Percentiles rank a stretch among this genome's conserved stretches.
Conservation (phyloP, 2,888 invertebrate genomes). For the Lagria hirta region DNA sequence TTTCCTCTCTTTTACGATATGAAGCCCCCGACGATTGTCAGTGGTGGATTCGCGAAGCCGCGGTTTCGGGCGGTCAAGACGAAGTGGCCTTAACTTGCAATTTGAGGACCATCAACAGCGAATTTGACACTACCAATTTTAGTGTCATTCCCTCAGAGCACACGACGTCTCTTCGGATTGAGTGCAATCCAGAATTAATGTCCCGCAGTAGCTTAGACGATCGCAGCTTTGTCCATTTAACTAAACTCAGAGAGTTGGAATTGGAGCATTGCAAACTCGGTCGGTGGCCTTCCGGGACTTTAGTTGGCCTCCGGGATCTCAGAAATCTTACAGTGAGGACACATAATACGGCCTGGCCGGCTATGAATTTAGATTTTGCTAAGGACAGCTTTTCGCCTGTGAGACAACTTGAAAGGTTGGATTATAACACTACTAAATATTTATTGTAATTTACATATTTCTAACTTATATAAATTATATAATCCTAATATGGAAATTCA, state of each 20-base stretch:
- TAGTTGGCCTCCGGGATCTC: conserved; percentile 78
- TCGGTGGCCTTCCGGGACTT: conserved; percentile 76
- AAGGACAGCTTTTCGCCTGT: conserved; percentile 75
- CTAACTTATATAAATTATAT: no score
- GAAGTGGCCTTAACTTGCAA: conserved; percentile 79
- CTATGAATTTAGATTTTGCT: conserved; percentile 80
- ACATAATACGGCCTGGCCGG: conserved; percentile 81
- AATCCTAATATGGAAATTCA: no score
- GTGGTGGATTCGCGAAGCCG: conserved; percentile 69
- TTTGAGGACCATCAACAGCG: conserved; percentile 82
- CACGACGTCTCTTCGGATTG: conserved; percentile 75
- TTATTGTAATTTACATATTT: no score
- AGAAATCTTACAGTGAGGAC: conserved; percentile 83
- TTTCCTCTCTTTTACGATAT: conserved; percentile 59
- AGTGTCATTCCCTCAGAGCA: conserved; percentile 83
- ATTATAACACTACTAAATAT: no score
- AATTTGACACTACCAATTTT: conserved; percentile 85
- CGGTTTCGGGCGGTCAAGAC: conserved; percentile 56
- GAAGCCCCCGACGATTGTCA: conserved; percentile 87
- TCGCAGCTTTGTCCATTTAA: conserved; percentile 77
- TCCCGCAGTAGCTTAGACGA: conserved; percentile 77
- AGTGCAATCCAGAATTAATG: conserved; percentile 79
- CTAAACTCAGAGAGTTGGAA: conserved; percentile 75
- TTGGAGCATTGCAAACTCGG: conserved; percentile 86
- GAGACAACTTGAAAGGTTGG: conserved; percentile 78